Evolutionary conservation across 2,113 vertebrate genomes (phyloP).

Genomic region (Oxyura jamaicensis): DNA sequence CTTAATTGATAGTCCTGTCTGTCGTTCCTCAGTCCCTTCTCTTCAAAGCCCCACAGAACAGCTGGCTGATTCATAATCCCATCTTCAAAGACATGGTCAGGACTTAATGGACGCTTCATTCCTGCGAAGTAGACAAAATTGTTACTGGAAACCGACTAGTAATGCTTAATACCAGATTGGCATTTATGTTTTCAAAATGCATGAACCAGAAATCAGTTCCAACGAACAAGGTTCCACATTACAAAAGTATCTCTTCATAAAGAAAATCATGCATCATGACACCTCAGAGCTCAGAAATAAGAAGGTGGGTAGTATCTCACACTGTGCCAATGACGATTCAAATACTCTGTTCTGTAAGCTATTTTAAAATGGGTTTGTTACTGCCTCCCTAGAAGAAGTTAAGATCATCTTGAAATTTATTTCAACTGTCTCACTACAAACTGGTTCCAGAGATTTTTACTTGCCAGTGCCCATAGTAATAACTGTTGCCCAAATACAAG

Average conservation of each 20-base stretch:
- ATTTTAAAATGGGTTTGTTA: slow-evolving; percentile 5
- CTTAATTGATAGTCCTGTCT: slow-evolving; percentile 73
- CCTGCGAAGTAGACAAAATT: slow-evolving; percentile 69
- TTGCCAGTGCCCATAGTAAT: not conserved
- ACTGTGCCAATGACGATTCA: not conserved
- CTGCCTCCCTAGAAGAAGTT: not conserved
- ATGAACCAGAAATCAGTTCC: not conserved
- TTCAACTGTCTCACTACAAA: not conserved
- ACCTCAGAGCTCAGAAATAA: not conserved
- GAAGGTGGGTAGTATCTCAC: not conserved
- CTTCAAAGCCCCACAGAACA: slow-evolving; percentile 79
- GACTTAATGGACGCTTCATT: slow-evolving; percentile 86
- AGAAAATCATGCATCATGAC: not conserved
- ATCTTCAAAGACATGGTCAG: slow-evolving; percentile 81
- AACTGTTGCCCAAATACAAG: not conserved
- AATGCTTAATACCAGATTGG: not conserved
- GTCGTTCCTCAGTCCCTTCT: slow-evolving; percentile 79
- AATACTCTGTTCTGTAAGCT: not conserved
- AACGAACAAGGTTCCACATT: not conserved
- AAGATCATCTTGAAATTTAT: not conserved
- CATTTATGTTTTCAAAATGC: not conserved
- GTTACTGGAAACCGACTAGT: not conserved
- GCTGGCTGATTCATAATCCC: slow-evolving; percentile 84
- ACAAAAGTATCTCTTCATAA: not conserved
- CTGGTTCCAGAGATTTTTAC: not conserved